Conservation (phyloP, 2,113 vertebrate genomes). For the Oenanthe oenanthe region DNA sequence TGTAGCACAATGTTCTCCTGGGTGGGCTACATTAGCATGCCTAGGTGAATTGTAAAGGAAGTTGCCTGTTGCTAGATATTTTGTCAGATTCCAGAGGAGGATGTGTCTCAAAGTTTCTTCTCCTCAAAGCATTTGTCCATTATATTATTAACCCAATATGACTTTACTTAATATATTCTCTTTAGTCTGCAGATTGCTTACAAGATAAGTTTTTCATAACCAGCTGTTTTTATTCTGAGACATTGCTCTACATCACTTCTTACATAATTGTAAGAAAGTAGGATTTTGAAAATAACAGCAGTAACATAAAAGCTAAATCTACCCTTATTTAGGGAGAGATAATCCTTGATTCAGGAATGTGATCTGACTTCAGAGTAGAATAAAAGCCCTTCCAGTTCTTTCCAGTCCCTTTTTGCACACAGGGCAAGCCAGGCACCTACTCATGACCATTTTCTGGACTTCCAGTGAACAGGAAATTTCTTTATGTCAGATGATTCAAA, state of each 20-base stretch:
- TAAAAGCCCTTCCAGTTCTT: not conserved
- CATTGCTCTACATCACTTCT: not conserved
- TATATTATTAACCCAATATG: not conserved
- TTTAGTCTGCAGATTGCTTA: not conserved
- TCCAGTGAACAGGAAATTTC: not conserved
- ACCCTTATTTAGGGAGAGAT: not conserved
- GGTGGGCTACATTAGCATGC: not conserved
- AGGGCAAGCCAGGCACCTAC: not conserved
- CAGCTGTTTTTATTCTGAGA: not conserved
- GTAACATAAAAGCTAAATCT: not conserved
- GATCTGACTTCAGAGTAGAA: not conserved
- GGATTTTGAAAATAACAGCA: not conserved
- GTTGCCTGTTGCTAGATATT: not conserved
- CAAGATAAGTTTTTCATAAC: not conserved
- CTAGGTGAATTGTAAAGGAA: not conserved
- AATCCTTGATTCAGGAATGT: not conserved
- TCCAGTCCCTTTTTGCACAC: not conserved
- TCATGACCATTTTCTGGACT: accelerated
- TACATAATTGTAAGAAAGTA: not conserved
- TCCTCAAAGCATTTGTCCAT: not conserved
- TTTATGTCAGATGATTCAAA: not conserved
- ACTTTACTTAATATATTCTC: not conserved
- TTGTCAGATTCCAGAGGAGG: not conserved
- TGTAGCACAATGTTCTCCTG: not conserved
- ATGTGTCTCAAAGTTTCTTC: not conserved